phyloP scores from a whole-genome alignment of 1,140 invertebrate species.

The Littorina saxatilis region DNA sequence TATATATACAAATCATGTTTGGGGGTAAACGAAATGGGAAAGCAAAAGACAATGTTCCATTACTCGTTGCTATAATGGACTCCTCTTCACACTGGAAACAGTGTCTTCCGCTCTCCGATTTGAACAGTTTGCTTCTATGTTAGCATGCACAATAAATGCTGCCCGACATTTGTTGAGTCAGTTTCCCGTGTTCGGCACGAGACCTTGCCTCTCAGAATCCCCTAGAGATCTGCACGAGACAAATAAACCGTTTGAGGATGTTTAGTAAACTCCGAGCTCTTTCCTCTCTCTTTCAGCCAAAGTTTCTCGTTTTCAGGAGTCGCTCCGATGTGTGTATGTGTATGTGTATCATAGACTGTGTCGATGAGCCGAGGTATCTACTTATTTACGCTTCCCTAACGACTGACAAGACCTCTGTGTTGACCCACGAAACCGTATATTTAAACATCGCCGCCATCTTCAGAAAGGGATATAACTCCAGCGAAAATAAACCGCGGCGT shows the following conservation, averaged over 20 bases:
- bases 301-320: too few relatives aligned
- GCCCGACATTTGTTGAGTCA: too few relatives aligned
- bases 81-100: too few relatives aligned
- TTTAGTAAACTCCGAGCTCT: constrained; percentile 23
- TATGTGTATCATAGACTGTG: neutral
- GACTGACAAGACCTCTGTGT: constrained; percentile 4
- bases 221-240: neutral
- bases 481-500: constrained; percentile 18
- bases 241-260: constrained; percentile 30
- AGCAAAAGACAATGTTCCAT: too few relatives aligned
- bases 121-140: too few relatives aligned
- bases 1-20: neutral
- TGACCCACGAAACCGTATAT: constrained; percentile 31
- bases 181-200: too few relatives aligned
- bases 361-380: constrained; percentile 21
- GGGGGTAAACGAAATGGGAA: too few relatives aligned
- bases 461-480: constrained; percentile 5
- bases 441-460: constrained; percentile 16
- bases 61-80: too few relatives aligned
- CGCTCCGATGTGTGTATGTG: neutral
- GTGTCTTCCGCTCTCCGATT: too few relatives aligned
- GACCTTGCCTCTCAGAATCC: neutral
- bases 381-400: constrained; percentile 21
- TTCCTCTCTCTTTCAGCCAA: too few relatives aligned
- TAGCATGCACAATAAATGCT: too few relatives aligned